These are phyloP conservation scores for Sarcophilus harrisii DNA, from an alignment of 2,797 vertebrate genomes.

Conservation along the genomic window DNA sequence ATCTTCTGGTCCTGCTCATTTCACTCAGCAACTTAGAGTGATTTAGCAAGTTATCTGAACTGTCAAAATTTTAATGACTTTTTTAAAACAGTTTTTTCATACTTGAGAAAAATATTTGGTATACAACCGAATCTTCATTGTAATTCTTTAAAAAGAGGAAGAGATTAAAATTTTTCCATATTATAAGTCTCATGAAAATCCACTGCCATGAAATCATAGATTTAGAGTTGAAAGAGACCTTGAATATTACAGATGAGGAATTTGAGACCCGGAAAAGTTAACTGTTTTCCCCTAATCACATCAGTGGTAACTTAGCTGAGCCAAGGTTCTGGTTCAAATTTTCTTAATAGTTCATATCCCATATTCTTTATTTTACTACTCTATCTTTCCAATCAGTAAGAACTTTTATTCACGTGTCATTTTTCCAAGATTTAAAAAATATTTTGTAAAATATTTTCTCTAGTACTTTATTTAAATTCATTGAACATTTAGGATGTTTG, in stretches of 20 bases:
- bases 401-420: not conserved
- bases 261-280: not conserved
- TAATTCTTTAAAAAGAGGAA: not conserved
- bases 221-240: not conserved
- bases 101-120: not conserved
- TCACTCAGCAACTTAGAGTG: not conserved
- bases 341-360: not conserved
- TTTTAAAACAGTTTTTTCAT: not conserved
- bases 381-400: not conserved
- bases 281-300: not conserved
- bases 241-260: not conserved
- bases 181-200: not conserved
- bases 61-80: not conserved
- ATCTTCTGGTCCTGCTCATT: no score
- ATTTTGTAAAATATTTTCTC: not conserved
- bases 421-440: not conserved
- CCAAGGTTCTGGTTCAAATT: not conserved
- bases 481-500: not conserved
- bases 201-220: not conserved
- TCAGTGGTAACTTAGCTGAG: constrained; percentile 2
- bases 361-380: not conserved
- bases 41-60: not conserved
- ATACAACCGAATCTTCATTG: not conserved
- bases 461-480: not conserved
- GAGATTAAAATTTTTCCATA: not conserved